Evolutionary conservation across 2,888 invertebrate genomes (phyloP).

Genomic region (Calameuta pallipes): DNA sequence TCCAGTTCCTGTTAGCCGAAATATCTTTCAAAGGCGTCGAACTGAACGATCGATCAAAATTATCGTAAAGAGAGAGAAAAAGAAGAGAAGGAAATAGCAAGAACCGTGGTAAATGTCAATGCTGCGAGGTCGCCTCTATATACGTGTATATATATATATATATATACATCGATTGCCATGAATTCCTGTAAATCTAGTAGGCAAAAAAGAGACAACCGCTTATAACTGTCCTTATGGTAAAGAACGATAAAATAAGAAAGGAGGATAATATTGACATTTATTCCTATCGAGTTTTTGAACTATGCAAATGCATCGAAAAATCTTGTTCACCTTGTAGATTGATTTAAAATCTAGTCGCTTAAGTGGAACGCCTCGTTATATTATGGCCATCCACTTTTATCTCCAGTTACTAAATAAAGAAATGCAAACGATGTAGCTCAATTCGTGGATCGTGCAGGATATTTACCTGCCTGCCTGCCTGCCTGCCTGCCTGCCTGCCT

Average conservation of each 20-base stretch:
- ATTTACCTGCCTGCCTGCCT: neutral
- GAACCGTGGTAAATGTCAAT: neutral
- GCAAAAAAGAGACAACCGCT: neutral
- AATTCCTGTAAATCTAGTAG: neutral
- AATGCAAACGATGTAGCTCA: neutral
- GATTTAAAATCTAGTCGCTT: constrained; percentile 1
- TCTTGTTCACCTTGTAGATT: constrained; percentile 22
- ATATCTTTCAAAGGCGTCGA: neutral
- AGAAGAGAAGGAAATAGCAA: neutral
- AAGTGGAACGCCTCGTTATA: constrained; percentile 21
- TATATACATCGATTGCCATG: neutral
- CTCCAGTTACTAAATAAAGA: constrained; percentile 7
- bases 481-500: neutral
- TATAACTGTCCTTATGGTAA: neutral
- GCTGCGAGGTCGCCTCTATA: neutral
- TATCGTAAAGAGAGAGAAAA: neutral
- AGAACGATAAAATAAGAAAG: neutral
- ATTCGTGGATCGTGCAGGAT: neutral
- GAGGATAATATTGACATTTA: neutral
- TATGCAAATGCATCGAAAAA: constrained; percentile 4
- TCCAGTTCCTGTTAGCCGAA: neutral
- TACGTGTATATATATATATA: neutral
- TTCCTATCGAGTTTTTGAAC: neutral
- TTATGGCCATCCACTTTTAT: constrained; percentile 13
- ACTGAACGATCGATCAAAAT: neutral